These are phyloP conservation scores for Cosmia pyralina DNA, from an alignment of 2,888 invertebrate genomes.

Conservation along the genomic window DNA sequence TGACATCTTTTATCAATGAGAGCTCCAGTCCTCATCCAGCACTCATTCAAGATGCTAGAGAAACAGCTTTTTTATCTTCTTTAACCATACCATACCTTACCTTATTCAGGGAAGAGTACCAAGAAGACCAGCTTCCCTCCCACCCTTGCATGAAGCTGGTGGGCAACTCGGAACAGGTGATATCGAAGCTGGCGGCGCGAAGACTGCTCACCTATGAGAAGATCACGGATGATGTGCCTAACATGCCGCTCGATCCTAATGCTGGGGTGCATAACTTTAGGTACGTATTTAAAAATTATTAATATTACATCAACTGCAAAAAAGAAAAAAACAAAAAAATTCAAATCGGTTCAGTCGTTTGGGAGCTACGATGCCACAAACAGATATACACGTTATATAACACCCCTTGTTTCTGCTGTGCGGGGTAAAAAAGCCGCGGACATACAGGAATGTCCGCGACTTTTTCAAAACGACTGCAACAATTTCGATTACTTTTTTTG, in stretches of 20 bases:
- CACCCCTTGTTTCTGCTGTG: too few species aligned
- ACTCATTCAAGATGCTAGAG: neutral
- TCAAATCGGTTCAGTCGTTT: too few species aligned
- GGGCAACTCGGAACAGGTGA: slow-evolving; percentile 96
- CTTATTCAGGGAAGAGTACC: slow-evolving; percentile 92
- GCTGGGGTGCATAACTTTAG: slow-evolving; percentile 76
- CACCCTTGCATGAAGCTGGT: slow-evolving; percentile 95
- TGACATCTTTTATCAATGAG: neutral
- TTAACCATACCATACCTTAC: neutral
- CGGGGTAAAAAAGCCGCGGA: too few species aligned
- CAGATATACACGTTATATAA: too few species aligned
- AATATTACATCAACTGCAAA: neutral
- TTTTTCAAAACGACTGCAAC: neutral
- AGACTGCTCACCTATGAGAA: slow-evolving; percentile 97
- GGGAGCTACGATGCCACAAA: too few species aligned
- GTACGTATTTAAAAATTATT: slow-evolving; percentile 63
- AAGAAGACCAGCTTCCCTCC: slow-evolving; percentile 93
- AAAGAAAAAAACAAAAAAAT: too few species aligned
- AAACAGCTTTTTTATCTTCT: neutral
- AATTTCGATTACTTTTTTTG: neutral
- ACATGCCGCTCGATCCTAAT: slow-evolving; percentile 73
- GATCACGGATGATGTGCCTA: slow-evolving; percentile 84
- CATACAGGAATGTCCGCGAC: too few species aligned
- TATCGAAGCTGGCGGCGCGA: slow-evolving; percentile 95
- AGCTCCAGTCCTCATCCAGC: neutral